Base-by-base conservation (phyloP, 1,140 invertebrate genomes). In the Drosophila parabipectinata region DNA sequence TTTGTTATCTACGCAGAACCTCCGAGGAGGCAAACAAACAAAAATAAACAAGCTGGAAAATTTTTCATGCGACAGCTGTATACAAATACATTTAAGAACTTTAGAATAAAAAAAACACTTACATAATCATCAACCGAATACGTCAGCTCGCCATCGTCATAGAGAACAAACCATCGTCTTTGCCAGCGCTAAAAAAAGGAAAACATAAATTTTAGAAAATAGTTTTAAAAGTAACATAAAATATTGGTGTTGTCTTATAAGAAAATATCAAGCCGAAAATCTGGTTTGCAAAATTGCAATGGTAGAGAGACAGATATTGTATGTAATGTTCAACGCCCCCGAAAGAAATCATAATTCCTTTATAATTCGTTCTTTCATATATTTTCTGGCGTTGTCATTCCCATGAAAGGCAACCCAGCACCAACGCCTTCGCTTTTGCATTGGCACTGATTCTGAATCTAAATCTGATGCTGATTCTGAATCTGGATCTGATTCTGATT, bases 71-170 rank as follows among this genome's bases (percentile, higher is more conserved):
- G 14, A 15, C 15, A 18, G n/a, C 2, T 15, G 15, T 3, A 14
- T 50, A 61, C 14, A 26, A 18, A 37, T 18, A 21, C 15, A 14
- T 3, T 21, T 21, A 21, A 21, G 21, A 24, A 10, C 53, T 15
- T 9, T 37, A 45, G 48, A 9, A 34, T 26, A 26, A 37, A 37
- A 8, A 15, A 32, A 44, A 24, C 60, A 97, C 97, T 98, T 94
- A 98, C 98, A 93, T 98, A 97, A 93, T 99, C 97, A 93, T 99
- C 98, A 79, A 99, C 95, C 3, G 97, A 98, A 92, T 98, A 99
- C 47, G 97, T 98, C 10, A 99, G 94, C 92, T 99, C 98, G 34
- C 98, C 98, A 92, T 99, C 98, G 93, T 99, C 98, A 93, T 98
- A 99, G 6, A 99, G 94, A n/a, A 98, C 96, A 93, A 99, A 99